Percentiles rank a stretch among this genome's conserved stretches.
Evolutionary conservation across 92 coral and sea anemone species (phyloP).

Genomic region (Bergia puertoricense): DNA sequence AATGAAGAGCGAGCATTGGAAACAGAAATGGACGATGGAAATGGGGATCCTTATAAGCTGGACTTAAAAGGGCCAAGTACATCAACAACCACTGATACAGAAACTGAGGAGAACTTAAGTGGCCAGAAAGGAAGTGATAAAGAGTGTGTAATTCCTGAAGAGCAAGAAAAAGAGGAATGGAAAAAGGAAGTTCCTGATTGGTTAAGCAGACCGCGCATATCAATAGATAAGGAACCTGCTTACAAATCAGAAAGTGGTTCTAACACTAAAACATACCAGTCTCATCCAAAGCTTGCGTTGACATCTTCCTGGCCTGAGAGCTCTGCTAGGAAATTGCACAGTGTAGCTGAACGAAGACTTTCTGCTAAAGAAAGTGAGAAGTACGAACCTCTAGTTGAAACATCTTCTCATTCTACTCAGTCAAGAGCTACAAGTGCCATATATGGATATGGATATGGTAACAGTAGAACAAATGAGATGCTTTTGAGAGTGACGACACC

Average conservation of each 20-base stretch:
- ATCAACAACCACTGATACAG: background rate
- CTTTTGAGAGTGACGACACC: background rate
- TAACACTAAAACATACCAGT: background rate
- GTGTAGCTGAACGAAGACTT: background rate
- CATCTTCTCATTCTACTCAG: background rate
- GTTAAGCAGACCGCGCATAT: constrained; percentile 2
- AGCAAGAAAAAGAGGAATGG: constrained; percentile 7
- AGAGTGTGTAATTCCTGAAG: background rate
- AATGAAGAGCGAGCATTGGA: background rate
- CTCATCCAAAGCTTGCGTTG: constrained; percentile 18
- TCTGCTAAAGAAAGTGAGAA: background rate
- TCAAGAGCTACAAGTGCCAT: background rate
- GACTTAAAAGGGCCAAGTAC: background rate
- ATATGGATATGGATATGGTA: background rate
- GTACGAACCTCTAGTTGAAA: background rate
- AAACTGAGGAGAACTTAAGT: background rate
- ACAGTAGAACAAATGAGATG: background rate
- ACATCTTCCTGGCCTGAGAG: constrained; percentile 34
- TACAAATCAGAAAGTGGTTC: background rate
- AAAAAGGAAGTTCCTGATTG: constrained; percentile 13
- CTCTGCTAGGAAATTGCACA: background rate
- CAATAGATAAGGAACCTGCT: background rate
- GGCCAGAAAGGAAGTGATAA: background rate
- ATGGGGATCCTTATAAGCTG: background rate
- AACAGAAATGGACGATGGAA: background rate